Percentiles rank a stretch among this genome's conserved stretches.
Conservation (phyloP, 1,140 invertebrate species). For the Dreissena polymorpha region DNA sequence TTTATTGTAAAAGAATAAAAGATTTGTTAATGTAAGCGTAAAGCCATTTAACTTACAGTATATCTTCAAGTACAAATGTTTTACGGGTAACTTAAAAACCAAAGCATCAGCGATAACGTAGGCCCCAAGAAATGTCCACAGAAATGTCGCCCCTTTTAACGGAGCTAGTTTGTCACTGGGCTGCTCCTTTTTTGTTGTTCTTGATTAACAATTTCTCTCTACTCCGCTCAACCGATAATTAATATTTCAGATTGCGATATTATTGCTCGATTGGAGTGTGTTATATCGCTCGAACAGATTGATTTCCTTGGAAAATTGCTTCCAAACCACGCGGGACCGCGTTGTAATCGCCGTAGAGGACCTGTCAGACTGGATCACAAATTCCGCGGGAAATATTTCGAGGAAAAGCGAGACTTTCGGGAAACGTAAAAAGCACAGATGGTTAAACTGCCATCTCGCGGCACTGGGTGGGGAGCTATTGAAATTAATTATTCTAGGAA, state of each 20-base stretch:
- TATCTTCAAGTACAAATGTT: too few species aligned
- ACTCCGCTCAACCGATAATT: constrained; percentile 53
- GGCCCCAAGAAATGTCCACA: too few species aligned
- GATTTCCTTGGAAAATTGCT: constrained; percentile 52
- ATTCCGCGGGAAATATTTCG: not conserved
- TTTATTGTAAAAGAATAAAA: too few species aligned
- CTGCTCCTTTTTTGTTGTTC: constrained; percentile 35
- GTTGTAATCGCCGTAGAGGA: constrained; percentile 30
- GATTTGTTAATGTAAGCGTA: too few species aligned
- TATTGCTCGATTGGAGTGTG: constrained; percentile 58
- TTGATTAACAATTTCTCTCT: constrained; percentile 50
- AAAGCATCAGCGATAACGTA: too few species aligned
- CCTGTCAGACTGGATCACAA: not conserved
- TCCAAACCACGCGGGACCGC: constrained; percentile 30
- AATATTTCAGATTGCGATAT: constrained; percentile 59
- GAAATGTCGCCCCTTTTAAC: too few species aligned
- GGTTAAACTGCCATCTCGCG: constrained; percentile 50
- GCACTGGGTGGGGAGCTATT: constrained; percentile 46
- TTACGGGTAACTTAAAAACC: too few species aligned
- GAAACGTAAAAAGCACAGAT: constrained; percentile 47
- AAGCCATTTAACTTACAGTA: too few species aligned
- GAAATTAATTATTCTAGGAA: constrained; percentile 59
- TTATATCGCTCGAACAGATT: constrained; percentile 60
- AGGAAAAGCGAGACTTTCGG: not conserved
- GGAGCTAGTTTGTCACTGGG: not conserved